These are phyloP conservation scores for Celastrina argiolus DNA, from an alignment of 2,888 invertebrate genomes.

Conservation along the genomic window DNA sequence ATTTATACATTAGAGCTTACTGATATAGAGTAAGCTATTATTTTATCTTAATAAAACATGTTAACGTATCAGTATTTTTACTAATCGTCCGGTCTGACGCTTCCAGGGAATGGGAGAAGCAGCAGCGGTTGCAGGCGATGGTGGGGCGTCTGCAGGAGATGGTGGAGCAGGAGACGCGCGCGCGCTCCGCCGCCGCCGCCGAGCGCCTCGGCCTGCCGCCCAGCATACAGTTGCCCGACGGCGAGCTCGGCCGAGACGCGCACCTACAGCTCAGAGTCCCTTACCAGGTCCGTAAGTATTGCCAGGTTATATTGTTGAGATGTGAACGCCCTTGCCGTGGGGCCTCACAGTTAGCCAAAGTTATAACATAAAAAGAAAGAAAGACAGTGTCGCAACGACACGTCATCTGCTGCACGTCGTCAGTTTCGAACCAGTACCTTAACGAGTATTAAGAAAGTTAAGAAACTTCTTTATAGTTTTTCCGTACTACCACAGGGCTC, in stretches of 20 bases:
- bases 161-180: conserved; percentile 74
- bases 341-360: no score
- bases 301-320: not conserved
- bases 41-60: no score
- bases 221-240: conserved; percentile 81
- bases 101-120: conserved; percentile 82
- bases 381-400: no score
- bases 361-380: no score
- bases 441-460: no score
- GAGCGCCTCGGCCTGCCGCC: conserved; percentile 78
- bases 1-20: no score
- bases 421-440: no score
- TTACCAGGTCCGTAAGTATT: conserved; percentile 75
- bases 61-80: not conserved
- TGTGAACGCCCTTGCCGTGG: no score
- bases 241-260: conserved; percentile 80
- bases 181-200: conserved; percentile 70
- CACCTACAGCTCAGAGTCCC: conserved; percentile 80
- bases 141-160: conserved; percentile 75
- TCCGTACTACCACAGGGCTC: no score
- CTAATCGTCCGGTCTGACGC: not conserved
- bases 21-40: no score
- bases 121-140: conserved; percentile 74
- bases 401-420: no score
- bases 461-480: no score